Evolutionary conservation across 1,140 invertebrate genomes (phyloP).

Genomic region (Drosophila tristis): DNA sequence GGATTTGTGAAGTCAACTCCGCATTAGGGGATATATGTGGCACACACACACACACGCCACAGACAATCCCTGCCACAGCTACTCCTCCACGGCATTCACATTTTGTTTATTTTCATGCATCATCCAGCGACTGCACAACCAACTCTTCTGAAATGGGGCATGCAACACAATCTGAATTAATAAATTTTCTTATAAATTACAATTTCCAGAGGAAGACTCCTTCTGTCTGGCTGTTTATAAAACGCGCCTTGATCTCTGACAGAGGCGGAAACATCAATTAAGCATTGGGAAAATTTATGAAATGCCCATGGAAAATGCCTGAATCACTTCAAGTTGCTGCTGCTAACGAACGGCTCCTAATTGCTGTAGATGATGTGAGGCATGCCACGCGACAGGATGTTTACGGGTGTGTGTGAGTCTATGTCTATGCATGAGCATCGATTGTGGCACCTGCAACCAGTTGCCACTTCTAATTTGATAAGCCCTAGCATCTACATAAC

Average conservation of each 20-base stretch:
- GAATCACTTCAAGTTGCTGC: conserved; percentile 43
- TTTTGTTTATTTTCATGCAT: conserved; percentile 61
- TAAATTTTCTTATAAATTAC: conserved; percentile 74
- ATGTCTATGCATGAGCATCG: neutral
- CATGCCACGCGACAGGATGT: conserved; percentile 76
- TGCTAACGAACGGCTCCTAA: conserved; percentile 41
- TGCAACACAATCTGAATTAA: conserved; percentile 68
- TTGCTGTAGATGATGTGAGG: conserved; percentile 45
- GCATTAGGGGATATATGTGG: conserved; percentile 31
- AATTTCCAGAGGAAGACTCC: conserved; percentile 9
- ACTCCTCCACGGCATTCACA: neutral
- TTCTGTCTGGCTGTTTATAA: conserved; percentile 45
- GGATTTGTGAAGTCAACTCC: conserved; percentile 57
- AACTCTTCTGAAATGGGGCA: conserved; percentile 51
- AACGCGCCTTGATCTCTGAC: conserved; percentile 60
- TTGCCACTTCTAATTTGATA: neutral
- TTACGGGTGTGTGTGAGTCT: conserved; percentile 30
- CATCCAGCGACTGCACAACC: conserved; percentile 13
- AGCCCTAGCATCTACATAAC: conserved; percentile 30
- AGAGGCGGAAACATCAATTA: conserved; percentile 73
- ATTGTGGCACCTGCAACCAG: conserved; percentile 15
- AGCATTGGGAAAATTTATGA: conserved; percentile 55
- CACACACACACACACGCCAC: neutral
- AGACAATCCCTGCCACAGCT: conserved; percentile 4
- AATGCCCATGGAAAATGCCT: conserved; percentile 46